phyloP scores from a whole-genome alignment of 2,888 invertebrate species.

The Hoplodrina blanda region DNA sequence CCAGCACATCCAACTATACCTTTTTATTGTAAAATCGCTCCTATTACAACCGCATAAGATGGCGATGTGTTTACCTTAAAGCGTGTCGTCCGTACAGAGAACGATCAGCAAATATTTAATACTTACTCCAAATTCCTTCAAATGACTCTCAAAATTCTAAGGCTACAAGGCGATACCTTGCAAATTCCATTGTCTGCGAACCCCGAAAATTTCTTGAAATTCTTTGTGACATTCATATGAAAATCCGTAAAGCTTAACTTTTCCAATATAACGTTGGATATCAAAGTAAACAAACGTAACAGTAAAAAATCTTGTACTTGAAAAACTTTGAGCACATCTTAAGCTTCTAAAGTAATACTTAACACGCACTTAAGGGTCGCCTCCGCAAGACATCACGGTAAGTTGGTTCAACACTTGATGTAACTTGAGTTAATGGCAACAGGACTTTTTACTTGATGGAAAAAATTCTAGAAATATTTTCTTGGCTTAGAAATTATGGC shows the following conservation, averaged over 20 bases:
- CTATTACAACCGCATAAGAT: no score
- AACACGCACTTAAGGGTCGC: constrained; percentile 68
- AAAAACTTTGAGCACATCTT: constrained; percentile 68
- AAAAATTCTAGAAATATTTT: constrained; percentile 42
- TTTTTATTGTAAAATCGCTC: no score
- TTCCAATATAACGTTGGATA: constrained; percentile 58
- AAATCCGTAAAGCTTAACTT: constrained; percentile 59
- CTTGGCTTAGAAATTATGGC: constrained; percentile 15
- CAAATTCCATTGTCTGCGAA: constrained; percentile 38
- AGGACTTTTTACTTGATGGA: constrained; percentile 56
- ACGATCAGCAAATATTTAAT: constrained; percentile 24
- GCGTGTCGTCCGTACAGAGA: no score
- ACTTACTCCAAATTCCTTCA: constrained; percentile 13
- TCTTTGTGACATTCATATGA: constrained; percentile 41
- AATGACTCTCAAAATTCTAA: constrained; percentile 34
- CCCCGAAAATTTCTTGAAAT: constrained; percentile 22
- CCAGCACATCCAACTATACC: no score
- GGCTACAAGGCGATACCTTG: constrained; percentile 39
- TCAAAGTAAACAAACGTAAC: constrained; percentile 62
- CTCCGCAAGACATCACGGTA: constrained; percentile 57
- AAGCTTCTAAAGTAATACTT: constrained; percentile 70
- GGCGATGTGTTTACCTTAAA: no score
- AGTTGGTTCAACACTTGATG: constrained; percentile 59
- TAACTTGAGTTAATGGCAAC: constrained; percentile 63
- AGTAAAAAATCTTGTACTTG: constrained; percentile 62